A percentile compares a stretch with the other conserved stretches of the same genome.
phyloP scores from a whole-genome alignment of 2,888 invertebrate species.

The Phania funesta region DNA sequence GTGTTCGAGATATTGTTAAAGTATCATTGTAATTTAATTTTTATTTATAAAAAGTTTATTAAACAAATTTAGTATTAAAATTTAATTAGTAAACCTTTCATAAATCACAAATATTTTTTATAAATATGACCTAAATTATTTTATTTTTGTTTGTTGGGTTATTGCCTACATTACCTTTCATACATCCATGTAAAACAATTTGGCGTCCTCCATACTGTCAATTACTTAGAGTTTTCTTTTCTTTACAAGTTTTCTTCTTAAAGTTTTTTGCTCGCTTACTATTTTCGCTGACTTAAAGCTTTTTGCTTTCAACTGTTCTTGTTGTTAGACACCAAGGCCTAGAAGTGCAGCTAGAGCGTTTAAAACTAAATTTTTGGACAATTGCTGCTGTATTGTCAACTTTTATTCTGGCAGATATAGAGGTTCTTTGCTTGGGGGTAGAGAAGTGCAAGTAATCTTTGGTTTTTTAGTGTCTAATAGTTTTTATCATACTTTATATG shows the following conservation, averaged over 20 bases:
- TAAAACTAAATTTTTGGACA: not conserved
- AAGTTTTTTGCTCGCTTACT: constrained; percentile 4
- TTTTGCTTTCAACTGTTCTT: not conserved
- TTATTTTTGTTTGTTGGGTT: constrained; percentile 22
- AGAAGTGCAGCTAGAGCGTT: not conserved
- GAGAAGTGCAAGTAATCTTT: too few species aligned
- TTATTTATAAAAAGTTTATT: too few species aligned
- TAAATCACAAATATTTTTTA: not conserved
- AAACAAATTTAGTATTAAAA: too few species aligned
- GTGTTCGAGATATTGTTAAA: too few species aligned
- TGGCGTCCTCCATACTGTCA: constrained; percentile 64
- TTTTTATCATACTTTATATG: too few species aligned
- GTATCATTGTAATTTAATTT: too few species aligned
- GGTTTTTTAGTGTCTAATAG: too few species aligned
- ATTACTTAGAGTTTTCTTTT: constrained; percentile 58
- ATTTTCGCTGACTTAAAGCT: constrained; percentile 57
- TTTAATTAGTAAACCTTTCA: too few species aligned
- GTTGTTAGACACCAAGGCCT: not conserved
- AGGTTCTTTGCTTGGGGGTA: too few species aligned
- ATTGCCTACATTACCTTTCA: not conserved
- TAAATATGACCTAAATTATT: not conserved
- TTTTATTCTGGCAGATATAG: too few species aligned
- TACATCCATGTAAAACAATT: constrained; percentile 50
- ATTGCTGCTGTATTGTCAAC: not conserved
- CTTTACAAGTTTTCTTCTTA: constrained; percentile 21